Evolutionary conservation across 2,888 invertebrate genomes (phyloP).

Genomic region (Slavum lentiscoides): DNA sequence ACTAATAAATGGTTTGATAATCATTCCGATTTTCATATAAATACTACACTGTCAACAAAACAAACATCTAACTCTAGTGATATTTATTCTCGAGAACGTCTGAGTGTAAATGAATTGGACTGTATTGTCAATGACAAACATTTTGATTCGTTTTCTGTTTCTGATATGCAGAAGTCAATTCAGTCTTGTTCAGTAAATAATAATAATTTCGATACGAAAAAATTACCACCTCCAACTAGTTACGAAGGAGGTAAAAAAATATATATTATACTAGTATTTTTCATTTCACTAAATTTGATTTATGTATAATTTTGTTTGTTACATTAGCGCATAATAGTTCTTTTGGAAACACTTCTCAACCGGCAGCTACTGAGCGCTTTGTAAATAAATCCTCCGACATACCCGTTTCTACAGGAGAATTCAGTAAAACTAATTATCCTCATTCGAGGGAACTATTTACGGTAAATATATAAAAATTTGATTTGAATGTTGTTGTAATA

Average conservation of each 20-base stretch:
- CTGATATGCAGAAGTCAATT: background rate
- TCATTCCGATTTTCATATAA: slow-evolving; percentile 23
- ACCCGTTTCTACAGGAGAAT: slow-evolving; percentile 44
- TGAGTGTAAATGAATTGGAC: slow-evolving; percentile 25
- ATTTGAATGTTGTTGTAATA: background rate
- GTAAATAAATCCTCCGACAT: background rate
- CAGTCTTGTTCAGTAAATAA: background rate
- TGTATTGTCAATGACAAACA: slow-evolving; percentile 29
- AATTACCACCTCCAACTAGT: background rate
- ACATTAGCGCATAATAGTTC: background rate
- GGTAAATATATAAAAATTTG: slow-evolving; percentile 19
- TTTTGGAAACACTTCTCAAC: background rate
- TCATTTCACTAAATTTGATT: background rate
- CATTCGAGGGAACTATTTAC: slow-evolving; percentile 53
- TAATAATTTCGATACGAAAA: background rate
- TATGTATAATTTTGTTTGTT: background rate
- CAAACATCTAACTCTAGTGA: background rate
- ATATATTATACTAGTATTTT: no score
- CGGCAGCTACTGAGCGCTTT: background rate
- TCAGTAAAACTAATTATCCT: slow-evolving; percentile 51
- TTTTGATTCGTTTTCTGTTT: slow-evolving; percentile 32
- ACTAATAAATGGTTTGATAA: slow-evolving; percentile 28
- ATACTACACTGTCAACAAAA: background rate
- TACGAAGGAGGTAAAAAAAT: background rate
- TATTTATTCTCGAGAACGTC: slow-evolving; percentile 22